Conservation (phyloP, 2,797 vertebrate species). For the Notolepis coatsorum region DNA sequence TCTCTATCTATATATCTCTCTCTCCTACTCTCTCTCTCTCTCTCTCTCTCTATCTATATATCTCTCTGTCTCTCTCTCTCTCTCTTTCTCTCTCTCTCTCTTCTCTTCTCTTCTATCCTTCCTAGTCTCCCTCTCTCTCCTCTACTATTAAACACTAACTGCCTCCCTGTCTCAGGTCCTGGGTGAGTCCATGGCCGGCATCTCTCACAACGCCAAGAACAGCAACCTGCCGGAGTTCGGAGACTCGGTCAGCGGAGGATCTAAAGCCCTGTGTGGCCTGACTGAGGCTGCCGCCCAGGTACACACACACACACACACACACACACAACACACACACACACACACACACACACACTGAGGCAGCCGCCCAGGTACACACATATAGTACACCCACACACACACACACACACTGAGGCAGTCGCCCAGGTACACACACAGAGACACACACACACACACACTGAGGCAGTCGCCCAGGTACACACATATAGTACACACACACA, state of each 20-base stretch:
- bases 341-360: too few species aligned
- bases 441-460: too few species aligned
- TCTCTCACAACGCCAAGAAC: conserved; percentile 98
- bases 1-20: too few species aligned
- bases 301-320: neutral
- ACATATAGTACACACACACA: too few species aligned
- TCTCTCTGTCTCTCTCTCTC: neutral
- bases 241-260: conserved; percentile 90
- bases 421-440: too few species aligned
- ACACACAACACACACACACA: neutral
- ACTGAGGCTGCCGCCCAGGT: conserved; percentile 97
- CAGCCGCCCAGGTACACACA: neutral
- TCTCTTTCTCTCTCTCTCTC: neutral
- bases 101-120: neutral
- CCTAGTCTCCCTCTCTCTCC: too few species aligned
- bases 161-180: conserved; percentile 82
- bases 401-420: too few species aligned
- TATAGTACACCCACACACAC: neutral
- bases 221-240: conserved; percentile 96
- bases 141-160: neutral
- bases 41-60: neutral
- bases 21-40: neutral
- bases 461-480: too few species aligned
- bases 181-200: conserved; percentile 97
- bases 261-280: conserved; percentile 95